These are phyloP conservation scores for Enteromius mattozi DNA, from an alignment of 2,797 vertebrate species.

Conservation along the genomic window DNA sequence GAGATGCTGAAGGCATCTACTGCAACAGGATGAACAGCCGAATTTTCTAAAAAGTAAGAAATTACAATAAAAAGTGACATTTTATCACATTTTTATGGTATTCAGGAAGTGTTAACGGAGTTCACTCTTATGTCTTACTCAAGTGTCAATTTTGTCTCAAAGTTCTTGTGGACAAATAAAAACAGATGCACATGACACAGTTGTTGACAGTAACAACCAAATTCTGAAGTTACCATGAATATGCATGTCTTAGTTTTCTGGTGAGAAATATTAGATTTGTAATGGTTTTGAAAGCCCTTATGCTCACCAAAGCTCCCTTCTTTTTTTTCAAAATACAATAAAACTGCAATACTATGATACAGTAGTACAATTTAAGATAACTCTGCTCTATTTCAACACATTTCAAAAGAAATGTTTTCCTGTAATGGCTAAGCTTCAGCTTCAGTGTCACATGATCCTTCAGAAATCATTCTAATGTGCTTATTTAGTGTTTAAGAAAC, in stretches of 20 bases:
- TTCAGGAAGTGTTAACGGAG: background rate
- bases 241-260: background rate
- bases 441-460: background rate
- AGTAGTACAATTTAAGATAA: background rate
- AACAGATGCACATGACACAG: background rate
- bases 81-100: background rate
- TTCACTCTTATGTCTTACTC: background rate
- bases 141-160: background rate
- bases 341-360: background rate
- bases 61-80: constrained; percentile 19
- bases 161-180: background rate
- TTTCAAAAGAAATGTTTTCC: background rate
- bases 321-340: background rate
- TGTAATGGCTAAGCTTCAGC: background rate
- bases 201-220: background rate
- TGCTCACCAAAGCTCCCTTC: background rate
- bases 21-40: constrained; percentile 10
- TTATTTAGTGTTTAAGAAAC: background rate
- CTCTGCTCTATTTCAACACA: background rate
- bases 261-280: background rate
- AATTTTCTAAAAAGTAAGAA: background rate
- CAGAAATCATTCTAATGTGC: background rate
- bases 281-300: background rate
- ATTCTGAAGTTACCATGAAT: background rate
- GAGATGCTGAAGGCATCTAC: constrained; percentile 68